Base-by-base conservation (phyloP, 2,888 invertebrate species). In the Xestia ashworthii region DNA sequence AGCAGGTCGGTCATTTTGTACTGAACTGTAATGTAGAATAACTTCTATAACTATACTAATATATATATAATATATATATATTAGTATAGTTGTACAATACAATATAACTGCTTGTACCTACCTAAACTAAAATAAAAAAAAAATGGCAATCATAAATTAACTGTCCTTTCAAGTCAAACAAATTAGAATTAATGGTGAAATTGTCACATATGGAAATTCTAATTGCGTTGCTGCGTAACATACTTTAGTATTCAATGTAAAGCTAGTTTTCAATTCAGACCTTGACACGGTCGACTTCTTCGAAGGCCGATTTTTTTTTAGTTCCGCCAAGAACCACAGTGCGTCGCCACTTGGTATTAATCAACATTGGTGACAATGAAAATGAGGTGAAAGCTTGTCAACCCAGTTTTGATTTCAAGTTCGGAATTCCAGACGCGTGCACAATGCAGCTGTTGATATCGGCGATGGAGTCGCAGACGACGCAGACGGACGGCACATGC, bases 391-490 rank as follows among this genome's bases (percentile, higher is more conserved):
- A 90, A 91, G 87, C 77, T 81, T 77, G 82, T 81, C 87, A 90
- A 87, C 89, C 89, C 77, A 90, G 71, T 86, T 90, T 76, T 74
- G 69, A 83, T 78, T 81, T 84, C 69, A 81, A 83, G 74, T 69
- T 58, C 58, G 69, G 80, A 74, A 76, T 83, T 93, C 64, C 91
- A 96, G 96, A 96, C 89, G 96, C 96, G 22, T 96, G 96, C 82
- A 96, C 93, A 50, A 96, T 96, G 96, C 96, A 96, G 88, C 84
- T 96, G 71, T 89, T 96, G 68, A 93, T 96, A 92, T 94, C 96
- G 3, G 95, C 96, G 0, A 95, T 96, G 96, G 96, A 96, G 84
- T 87, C 93, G 1, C 96, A 96, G 77, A 95, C 95, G 0, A 92
- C 93, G n/a, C 92, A 94, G 74, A 84, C 90, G 0, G 96, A 96